Evolutionary conservation across 2,797 vertebrate genomes (phyloP).

Genomic region (Malurus leucopterus): DNA sequence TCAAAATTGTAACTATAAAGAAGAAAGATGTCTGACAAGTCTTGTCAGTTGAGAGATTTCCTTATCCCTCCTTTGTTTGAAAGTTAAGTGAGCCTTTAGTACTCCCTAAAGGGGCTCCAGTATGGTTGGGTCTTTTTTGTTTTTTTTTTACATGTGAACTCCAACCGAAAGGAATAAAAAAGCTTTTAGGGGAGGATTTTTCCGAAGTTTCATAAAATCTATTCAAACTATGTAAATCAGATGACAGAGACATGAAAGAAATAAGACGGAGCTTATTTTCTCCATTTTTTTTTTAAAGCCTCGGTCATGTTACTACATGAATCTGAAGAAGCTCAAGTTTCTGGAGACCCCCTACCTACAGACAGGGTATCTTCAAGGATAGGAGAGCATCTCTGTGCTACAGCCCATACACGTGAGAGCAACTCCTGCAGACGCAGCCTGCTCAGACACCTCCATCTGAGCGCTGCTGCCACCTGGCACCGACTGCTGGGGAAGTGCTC

Average conservation of each 20-base stretch:
- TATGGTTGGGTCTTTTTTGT: rapidly evolving
- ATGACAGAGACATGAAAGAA: not conserved
- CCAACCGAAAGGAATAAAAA: not conserved
- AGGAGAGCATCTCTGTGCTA: not conserved
- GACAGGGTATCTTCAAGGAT: not conserved
- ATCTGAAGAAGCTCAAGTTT: not conserved
- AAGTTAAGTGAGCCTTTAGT: not conserved
- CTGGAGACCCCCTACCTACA: not conserved
- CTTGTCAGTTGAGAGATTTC: not conserved
- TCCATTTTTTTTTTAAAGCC: not conserved
- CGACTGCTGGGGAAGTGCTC: rapidly evolving
- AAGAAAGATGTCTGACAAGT: rapidly evolving
- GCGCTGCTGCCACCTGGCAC: not conserved
- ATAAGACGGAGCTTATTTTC: not conserved
- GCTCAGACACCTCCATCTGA: rapidly evolving
- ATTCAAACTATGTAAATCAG: not conserved
- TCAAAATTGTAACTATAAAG: not conserved
- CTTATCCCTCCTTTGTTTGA: not conserved
- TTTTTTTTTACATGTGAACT: not conserved
- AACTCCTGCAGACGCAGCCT: not conserved
- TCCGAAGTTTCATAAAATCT: not conserved
- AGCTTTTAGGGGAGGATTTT: not conserved
- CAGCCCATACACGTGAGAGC: rapidly evolving
- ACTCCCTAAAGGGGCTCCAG: not conserved
- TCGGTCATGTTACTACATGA: not conserved